A percentile compares a stretch with the other conserved stretches of the same genome.
These are phyloP conservation scores for Netelia virgata DNA, from an alignment of 2,888 invertebrate genomes.

Conservation along the genomic window DNA sequence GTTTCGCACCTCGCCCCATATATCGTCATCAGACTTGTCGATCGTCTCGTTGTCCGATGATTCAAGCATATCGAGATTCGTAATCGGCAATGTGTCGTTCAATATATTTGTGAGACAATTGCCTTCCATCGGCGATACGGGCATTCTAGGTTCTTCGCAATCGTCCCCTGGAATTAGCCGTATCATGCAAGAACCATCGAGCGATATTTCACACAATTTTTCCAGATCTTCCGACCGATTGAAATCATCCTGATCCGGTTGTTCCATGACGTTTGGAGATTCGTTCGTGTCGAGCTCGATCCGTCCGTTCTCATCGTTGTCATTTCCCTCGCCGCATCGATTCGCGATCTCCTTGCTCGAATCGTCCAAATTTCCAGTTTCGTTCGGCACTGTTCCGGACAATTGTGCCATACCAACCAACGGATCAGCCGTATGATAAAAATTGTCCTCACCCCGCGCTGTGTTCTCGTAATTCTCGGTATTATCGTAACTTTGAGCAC, in stretches of 20 bases:
- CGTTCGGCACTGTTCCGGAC: slow-evolving; percentile 23
- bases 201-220: slow-evolving; percentile 71
- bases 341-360: slow-evolving; percentile 26
- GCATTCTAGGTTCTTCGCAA: slow-evolving; percentile 75
- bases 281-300: slow-evolving; percentile 57
- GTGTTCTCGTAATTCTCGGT: slow-evolving; percentile 27
- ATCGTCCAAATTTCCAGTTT: slow-evolving; percentile 22
- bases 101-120: slow-evolving; percentile 77
- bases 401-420: slow-evolving; percentile 67
- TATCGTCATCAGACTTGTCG: slow-evolving; percentile 78
- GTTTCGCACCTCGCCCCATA: slow-evolving; percentile 76
- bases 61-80: slow-evolving; percentile 73
- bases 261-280: slow-evolving; percentile 49
- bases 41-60: slow-evolving; percentile 74
- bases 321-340: slow-evolving; percentile 11
- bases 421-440: slow-evolving; percentile 68
- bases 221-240: slow-evolving; percentile 71
- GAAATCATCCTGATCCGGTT: slow-evolving; percentile 62
- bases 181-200: slow-evolving; percentile 71
- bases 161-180: slow-evolving; percentile 73
- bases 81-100: slow-evolving; percentile 76
- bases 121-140: slow-evolving; percentile 75
- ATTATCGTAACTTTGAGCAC: slow-evolving; percentile 24
- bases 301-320: slow-evolving; percentile 33
- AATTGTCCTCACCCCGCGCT: slow-evolving; percentile 38